Evolutionary conservation across 1,140 invertebrate species (phyloP), one percentile per base, ranked within the genome.

Genomic region (Pachyrhynchus sulphureomaculatus): DNA sequence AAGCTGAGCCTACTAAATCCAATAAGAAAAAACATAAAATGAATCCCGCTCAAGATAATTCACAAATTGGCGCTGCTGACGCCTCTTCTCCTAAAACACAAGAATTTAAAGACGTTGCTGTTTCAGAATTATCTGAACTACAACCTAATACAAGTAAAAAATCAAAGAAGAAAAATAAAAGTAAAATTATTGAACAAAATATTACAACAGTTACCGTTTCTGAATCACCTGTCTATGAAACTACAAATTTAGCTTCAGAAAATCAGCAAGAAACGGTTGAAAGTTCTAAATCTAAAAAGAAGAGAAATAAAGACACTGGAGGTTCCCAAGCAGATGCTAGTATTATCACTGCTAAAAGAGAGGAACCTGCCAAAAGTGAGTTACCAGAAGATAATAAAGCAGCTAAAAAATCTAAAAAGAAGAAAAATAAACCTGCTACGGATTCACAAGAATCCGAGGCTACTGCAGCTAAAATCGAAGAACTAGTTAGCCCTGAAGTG

Each of bases 231-330:
- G 12, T 10, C 26, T 2, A 6, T 29, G 26, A 29, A 29, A 6
- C 26, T 9, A 18, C 18, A 18, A 42, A 17, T 20, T 18, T 10
- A 6, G 3, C 1, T 42, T 4, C 15, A 18, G 8, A 18, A 12
- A 1, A 2, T 42, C 39, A 20, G 12, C 17, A 5, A 9, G 29
- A 49, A 17, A 2, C 33, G 12, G 2, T 9, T 4, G 29, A 49
- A 34, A 17, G 8, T 49, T 34, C 13, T 0, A 49, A 49, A 57
- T 34, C 24, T 0, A 57, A 57, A 9, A 54, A 57, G 41, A 57
- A 47, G 33, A 57, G 36, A 23, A 41, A 57, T 1, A 45, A 37
- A 34, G n/a, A 32, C n/a, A 33, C 15, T 15, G 24, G n/a, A n/a
- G n/a, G 2, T 4, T 4, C 15, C 13, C 47, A 49, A 32, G 15